Percentiles rank a stretch among this genome's conserved stretches.
Conservation (phyloP, 2,888 invertebrate genomes). For the Phlogophora meticulosa region DNA sequence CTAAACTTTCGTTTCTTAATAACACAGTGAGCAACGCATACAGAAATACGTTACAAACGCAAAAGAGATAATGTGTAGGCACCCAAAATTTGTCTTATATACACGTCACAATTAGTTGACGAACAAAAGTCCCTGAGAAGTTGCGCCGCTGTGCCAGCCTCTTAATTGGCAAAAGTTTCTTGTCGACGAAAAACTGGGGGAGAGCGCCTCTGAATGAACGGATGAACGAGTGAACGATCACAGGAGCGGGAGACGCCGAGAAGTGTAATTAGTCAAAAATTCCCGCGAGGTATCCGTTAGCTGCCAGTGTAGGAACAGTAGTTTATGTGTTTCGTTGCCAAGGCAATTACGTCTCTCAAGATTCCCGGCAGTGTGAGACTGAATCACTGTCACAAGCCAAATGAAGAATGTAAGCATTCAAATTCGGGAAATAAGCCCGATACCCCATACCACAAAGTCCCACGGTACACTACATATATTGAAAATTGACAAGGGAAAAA, state of each 20-base stretch:
- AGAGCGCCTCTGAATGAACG: constrained; percentile 76
- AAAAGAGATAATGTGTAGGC: constrained; percentile 73
- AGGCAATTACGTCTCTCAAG: constrained; percentile 31
- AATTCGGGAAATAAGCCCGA: constrained; percentile 6
- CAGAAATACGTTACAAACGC: constrained; percentile 59
- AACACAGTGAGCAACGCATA: constrained; percentile 52
- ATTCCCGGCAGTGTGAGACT: constrained; percentile 22
- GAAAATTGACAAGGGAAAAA: constrained; percentile 61
- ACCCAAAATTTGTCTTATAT: constrained; percentile 73
- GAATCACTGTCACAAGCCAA: constrained; percentile 16
- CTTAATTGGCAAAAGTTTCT: constrained; percentile 81
- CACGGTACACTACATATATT: constrained; percentile 38
- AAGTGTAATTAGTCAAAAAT: constrained; percentile 82
- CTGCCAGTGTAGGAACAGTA: constrained; percentile 46
- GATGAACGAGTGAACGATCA: constrained; percentile 80
- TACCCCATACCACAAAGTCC: constrained; percentile 35
- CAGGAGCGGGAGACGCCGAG: constrained; percentile 70
- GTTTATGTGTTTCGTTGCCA: constrained; percentile 45
- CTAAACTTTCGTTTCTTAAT: constrained; percentile 51
- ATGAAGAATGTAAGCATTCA: background rate
- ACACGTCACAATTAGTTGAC: constrained; percentile 77
- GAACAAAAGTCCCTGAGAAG: constrained; percentile 75
- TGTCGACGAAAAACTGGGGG: constrained; percentile 73
- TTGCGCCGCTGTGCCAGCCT: constrained; percentile 75
- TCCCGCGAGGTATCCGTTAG: constrained; percentile 71